phyloP scores from a whole-genome alignment of 2,888 invertebrate species.

The Oxytorus armatus region DNA sequence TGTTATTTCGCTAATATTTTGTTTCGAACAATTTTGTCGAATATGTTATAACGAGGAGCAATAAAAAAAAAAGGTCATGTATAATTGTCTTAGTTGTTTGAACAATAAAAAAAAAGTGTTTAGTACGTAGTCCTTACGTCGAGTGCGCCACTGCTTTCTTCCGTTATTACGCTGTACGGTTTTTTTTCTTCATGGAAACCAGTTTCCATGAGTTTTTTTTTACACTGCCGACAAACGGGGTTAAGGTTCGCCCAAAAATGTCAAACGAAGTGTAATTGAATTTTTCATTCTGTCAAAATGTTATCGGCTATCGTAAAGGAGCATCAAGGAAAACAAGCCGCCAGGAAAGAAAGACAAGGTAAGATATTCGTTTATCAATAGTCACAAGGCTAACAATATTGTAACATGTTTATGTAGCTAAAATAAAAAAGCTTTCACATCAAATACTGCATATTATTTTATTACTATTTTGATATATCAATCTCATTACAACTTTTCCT shows the following conservation, averaged over 20 bases:
- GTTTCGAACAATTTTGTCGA: slow-evolving; percentile 40
- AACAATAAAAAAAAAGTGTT: slow-evolving; percentile 6
- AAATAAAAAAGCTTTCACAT: too few relatives aligned
- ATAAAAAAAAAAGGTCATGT: slow-evolving; percentile 32
- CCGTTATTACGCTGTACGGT: not conserved
- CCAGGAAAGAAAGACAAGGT: slow-evolving; percentile 94
- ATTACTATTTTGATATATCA: too few relatives aligned
- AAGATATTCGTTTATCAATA: slow-evolving; percentile 60
- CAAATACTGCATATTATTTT: too few relatives aligned
- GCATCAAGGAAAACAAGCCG: slow-evolving; percentile 92
- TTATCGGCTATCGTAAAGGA: slow-evolving; percentile 94
- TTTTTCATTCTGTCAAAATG: slow-evolving; percentile 86
- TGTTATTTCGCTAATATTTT: slow-evolving; percentile 19
- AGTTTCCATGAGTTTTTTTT: too few relatives aligned
- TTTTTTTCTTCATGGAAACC: too few relatives aligned
- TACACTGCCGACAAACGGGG: slow-evolving; percentile 1
- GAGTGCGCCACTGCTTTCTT: slow-evolving; percentile 9
- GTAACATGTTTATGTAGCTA: too few relatives aligned
- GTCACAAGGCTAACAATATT: too few relatives aligned
- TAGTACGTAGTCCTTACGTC: slow-evolving; percentile 13
- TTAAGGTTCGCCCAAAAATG: not conserved
- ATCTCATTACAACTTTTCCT: too few relatives aligned
- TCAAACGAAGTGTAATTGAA: not conserved
- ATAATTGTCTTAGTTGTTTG: not conserved
- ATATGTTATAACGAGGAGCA: slow-evolving; percentile 22